Evolutionary conservation across 2,888 invertebrate genomes (phyloP), one percentile per base, ranked within the genome.

Genomic region (Aromia moschata): DNA sequence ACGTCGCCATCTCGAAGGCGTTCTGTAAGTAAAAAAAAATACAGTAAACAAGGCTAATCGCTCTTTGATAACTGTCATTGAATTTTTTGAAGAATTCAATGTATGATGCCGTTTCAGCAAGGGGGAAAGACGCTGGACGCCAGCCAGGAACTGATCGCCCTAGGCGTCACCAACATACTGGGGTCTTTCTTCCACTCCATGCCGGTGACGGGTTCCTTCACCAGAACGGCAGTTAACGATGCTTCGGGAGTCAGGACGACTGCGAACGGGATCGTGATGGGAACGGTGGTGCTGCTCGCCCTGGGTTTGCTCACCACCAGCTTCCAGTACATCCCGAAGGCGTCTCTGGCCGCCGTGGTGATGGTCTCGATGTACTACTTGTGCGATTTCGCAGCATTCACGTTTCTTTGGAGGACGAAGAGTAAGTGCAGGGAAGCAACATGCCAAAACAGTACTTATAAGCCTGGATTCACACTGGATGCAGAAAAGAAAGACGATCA

Each of bases 61-160:
- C n/a, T n/a, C n/a, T n/a, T n/a, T n/a, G n/a, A n/a, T n/a, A n/a
- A n/a, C n/a, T n/a, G n/a, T n/a, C n/a, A n/a, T n/a, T n/a, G n/a
- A n/a, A n/a, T n/a, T n/a, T n/a, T n/a, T n/a, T n/a, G n/a, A n/a
- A n/a, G n/a, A n/a, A n/a, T n/a, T n/a, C n/a, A n/a, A n/a, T n/a
- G n/a, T n/a, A n/a, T n/a, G n/a, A n/a, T n/a, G n/a, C n/a, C n/a
- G n/a, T n/a, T n/a, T n/a, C n/a, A n/a, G n/a, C n/a, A n/a, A n/a
- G n/a, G 89, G 73, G 90, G 91, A 1, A 85, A 85, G 70, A 81
- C 87, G 0, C 84, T 96, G 52, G 92, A 96, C 78, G 91, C 92
- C 0, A 93, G 93, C 0, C 96, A 96, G 77, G 96, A 97, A 81
- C 89, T 97, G 87, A 78, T 96, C 20, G 94, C 96, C 0, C 81